Evolutionary conservation across 1,140 invertebrate species (phyloP).

Genomic region (Drosophila suzukii): DNA sequence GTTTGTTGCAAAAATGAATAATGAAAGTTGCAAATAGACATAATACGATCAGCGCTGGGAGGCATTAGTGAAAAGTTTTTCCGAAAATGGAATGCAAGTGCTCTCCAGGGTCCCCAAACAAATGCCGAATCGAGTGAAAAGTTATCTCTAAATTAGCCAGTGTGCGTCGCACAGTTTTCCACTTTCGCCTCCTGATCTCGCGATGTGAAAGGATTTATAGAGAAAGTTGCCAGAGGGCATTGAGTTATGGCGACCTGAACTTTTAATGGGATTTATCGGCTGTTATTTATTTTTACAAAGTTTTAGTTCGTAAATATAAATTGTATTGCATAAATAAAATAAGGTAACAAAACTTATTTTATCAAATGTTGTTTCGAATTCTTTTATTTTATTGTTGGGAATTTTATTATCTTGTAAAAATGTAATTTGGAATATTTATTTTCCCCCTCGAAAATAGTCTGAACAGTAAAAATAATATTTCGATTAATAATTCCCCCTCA

Average conservation of each 20-base stretch:
- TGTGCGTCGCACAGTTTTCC: neutral
- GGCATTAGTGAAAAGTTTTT: slow-evolving; percentile 44
- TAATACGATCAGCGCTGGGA: slow-evolving; percentile 60
- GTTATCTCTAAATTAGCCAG: slow-evolving; percentile 15
- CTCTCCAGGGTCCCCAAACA: slow-evolving; percentile 29
- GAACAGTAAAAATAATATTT: neutral
- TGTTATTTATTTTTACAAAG: neutral
- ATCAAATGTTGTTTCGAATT: too few species aligned
- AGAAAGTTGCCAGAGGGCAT: slow-evolving; percentile 3
- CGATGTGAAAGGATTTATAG: slow-evolving; percentile 21
- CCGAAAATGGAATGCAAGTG: slow-evolving; percentile 47
- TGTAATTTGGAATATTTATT: too few species aligned
- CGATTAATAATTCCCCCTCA: neutral
- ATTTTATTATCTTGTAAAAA: neutral
- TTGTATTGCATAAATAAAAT: neutral
- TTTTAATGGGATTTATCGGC: slow-evolving; percentile 5
- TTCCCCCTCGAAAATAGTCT: too few species aligned
- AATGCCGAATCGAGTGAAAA: slow-evolving; percentile 30
- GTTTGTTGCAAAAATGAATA: slow-evolving; percentile 52
- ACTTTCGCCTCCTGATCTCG: slow-evolving; percentile 6
- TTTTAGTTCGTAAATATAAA: neutral
- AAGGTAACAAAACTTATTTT: too few species aligned
- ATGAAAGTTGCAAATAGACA: slow-evolving; percentile 64
- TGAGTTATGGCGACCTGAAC: slow-evolving; percentile 9
- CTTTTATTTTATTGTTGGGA: too few species aligned